A percentile compares a stretch with the other conserved stretches of the same genome.
These are phyloP conservation scores for Ibycter americanus DNA, from an alignment of 2,797 vertebrate species.

Conservation along the genomic window DNA sequence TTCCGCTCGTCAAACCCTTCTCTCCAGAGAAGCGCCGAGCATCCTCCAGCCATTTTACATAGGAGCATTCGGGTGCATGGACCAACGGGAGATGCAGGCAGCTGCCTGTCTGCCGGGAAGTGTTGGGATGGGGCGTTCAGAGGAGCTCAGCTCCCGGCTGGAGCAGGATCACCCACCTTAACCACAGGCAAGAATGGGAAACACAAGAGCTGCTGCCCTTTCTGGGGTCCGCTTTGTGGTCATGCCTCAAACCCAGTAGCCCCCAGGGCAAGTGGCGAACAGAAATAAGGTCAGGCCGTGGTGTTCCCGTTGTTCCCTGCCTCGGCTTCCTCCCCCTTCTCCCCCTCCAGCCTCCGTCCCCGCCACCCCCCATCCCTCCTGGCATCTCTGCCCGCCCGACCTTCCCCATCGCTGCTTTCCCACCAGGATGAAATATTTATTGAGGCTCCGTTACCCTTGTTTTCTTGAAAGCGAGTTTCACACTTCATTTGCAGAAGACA, in stretches of 20 bases:
- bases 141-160: neutral
- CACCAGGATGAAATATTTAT: constrained; percentile 55
- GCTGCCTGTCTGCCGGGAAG: neutral
- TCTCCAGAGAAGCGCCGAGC: neutral
- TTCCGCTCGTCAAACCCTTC: neutral
- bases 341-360: neutral
- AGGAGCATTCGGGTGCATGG: neutral
- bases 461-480: constrained; percentile 50
- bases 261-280: neutral
- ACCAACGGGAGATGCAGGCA: fast-evolving
- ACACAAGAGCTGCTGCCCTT: neutral
- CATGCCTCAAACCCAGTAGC: neutral
- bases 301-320: neutral
- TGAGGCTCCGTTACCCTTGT: neutral
- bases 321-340: neutral
- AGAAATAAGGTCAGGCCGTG: neutral
- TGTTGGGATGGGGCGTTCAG: fast-evolving
- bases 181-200: fast-evolving
- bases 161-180: neutral
- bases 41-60: neutral
- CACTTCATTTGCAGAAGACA: constrained; percentile 45
- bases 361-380: neutral
- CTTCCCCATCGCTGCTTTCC: neutral
- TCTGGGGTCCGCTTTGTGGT: neutral
- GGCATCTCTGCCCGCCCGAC: neutral